These are phyloP conservation scores for Anthrax anthrax DNA, from an alignment of 2,888 invertebrate genomes.

Conservation along the genomic window DNA sequence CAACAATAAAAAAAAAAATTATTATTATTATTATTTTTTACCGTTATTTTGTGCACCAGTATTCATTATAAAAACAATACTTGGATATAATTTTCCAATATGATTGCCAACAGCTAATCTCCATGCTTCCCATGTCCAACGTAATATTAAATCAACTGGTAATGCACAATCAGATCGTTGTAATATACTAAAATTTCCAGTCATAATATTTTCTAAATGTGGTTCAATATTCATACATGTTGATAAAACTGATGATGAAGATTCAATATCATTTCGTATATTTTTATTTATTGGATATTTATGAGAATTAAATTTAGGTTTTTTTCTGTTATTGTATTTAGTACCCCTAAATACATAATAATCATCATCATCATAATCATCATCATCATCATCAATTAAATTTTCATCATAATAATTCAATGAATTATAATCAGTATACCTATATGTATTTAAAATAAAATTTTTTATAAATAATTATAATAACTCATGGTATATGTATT, in stretches of 20 bases:
- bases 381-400: slow-evolving; percentile 7
- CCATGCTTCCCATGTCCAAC: slow-evolving; percentile 54
- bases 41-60: slow-evolving; percentile 48
- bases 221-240: slow-evolving; percentile 47
- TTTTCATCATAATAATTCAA: slow-evolving; percentile 12
- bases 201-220: slow-evolving; percentile 46
- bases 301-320: too few relatives aligned
- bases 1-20: too few relatives aligned
- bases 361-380: too few relatives aligned
- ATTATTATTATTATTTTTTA: slow-evolving; percentile 20
- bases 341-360: slow-evolving; percentile 14
- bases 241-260: not conserved
- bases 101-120: slow-evolving; percentile 44
- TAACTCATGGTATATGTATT: too few relatives aligned
- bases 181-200: slow-evolving; percentile 22
- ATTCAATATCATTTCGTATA: too few relatives aligned
- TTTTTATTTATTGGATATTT: slow-evolving; percentile 1
- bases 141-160: slow-evolving; percentile 34
- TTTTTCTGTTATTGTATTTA: too few relatives aligned
- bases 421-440: slow-evolving; percentile 11
- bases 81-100: slow-evolving; percentile 40
- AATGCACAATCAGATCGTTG: slow-evolving; percentile 15
- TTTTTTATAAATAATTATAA: too few relatives aligned
- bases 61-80: slow-evolving; percentile 45
- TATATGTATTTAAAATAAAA: too few relatives aligned